Base-by-base conservation (phyloP, 1,140 invertebrate genomes). In the Lutraria rhynchaena region DNA sequence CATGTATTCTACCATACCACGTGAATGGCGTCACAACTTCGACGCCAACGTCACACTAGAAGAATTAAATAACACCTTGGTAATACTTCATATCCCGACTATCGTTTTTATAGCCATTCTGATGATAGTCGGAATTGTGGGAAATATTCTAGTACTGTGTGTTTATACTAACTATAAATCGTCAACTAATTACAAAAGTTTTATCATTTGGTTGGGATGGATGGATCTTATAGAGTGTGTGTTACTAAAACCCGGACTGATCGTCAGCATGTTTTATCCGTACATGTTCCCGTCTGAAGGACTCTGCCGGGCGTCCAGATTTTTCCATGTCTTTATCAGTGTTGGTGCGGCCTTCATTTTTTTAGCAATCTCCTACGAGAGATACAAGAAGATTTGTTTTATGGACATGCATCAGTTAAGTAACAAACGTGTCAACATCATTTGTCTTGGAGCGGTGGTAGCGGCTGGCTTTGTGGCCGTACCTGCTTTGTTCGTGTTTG, bases 101-200 rank as follows among this genome's bases (percentile, higher is more conserved):
- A 57, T 78, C 4, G 53, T 67, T 19, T 33, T 78, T 19, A 57
- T 65, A 3, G 22, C 35, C 22, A 44, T 84, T 27, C 67, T 87
- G 3, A 85, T 84, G 75, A 44, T 76, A 1, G 22, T 82, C 37
- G 86, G 86, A 7, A 53, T 84, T 17, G n/a, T 85, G 1, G 86
- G 86, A 7, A 87, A 87, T 44, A 49, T 65, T 0, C 41, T 86
- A 11, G 86, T 87, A 9, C 57, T 85, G 9, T 84, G 78, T 55
- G 76, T 87, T 17, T 85, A 87, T 61, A 80, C 65, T 15, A 55
- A 60, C 11, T 76, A 82, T 37, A 22, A 61, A n/a, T 27, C 37
- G 35, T 57, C 61, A 3, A 46, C 75, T 17, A 49, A n/a, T 29
- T 69, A 65, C 19, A 58, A 46, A 51, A 49, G 55, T 44, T 81